Evolutionary conservation across 2,113 vertebrate genomes (phyloP).

Genomic region (Gavialis gangeticus): DNA sequence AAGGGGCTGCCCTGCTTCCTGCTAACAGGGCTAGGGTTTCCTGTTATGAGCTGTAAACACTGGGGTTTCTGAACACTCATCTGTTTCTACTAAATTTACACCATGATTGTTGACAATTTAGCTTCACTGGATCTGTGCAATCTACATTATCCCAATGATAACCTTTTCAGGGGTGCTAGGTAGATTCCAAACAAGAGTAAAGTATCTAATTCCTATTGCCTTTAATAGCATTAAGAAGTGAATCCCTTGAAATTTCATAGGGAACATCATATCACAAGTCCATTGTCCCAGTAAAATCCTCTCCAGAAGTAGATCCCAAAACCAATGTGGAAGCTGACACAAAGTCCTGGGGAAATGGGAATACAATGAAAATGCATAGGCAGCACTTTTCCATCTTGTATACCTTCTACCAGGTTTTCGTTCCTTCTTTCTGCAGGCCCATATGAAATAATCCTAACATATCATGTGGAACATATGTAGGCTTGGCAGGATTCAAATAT

Average conservation of each 20-base stretch:
- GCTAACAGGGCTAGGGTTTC: too few relatives aligned
- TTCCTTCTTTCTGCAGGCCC: neutral
- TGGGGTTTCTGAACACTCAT: neutral
- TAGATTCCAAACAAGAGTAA: neutral
- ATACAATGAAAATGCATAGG: neutral
- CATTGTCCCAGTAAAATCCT: too few relatives aligned
- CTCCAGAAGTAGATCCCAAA: too few relatives aligned
- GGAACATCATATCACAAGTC: too few relatives aligned
- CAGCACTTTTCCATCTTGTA: neutral
- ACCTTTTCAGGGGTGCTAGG: neutral
- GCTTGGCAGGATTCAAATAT: too few relatives aligned
- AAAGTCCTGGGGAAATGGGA: neutral
- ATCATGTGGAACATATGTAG: neutral
- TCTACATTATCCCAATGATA: neutral
- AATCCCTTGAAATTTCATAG: too few relatives aligned
- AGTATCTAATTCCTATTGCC: neutral
- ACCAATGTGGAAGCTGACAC: neutral
- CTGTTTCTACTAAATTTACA: neutral
- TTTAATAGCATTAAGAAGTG: too few relatives aligned
- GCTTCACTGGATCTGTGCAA: fast-evolving
- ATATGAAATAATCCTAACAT: neutral
- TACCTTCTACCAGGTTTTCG: neutral
- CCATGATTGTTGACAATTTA: neutral
- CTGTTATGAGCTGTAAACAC: too few relatives aligned
- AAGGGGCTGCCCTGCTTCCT: too few relatives aligned